These are phyloP conservation scores for Asobara japonica DNA, from an alignment of 1,140 invertebrate species.

Conservation along the genomic window DNA sequence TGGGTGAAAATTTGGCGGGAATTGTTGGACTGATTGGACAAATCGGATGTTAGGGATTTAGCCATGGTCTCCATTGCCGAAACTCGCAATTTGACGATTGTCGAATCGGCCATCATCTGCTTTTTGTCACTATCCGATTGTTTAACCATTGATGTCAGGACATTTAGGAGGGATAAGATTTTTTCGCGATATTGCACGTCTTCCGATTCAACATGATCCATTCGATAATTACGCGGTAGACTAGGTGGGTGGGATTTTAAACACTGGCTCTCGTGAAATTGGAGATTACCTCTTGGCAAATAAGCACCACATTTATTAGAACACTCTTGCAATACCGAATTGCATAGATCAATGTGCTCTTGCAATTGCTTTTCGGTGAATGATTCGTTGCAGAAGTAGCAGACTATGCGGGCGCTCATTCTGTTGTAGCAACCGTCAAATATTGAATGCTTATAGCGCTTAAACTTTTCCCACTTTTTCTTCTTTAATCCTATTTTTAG, in stretches of 20 bases:
- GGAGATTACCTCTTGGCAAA: constrained; percentile 70
- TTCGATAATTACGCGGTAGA: constrained; percentile 21
- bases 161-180: constrained; percentile 43
- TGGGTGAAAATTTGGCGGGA: background rate
- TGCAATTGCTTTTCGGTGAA: constrained; percentile 68
- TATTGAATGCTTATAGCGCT: background rate
- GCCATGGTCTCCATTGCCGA: constrained; percentile 32
- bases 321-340: constrained; percentile 75
- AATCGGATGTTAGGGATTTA: background rate
- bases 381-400: constrained; percentile 73
- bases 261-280: constrained; percentile 70
- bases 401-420: constrained; percentile 41
- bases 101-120: constrained; percentile 31
- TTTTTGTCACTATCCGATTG: constrained; percentile 45
- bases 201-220: background rate
- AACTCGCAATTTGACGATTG: constrained; percentile 36
- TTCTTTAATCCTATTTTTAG: background rate
- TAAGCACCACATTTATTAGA: constrained; percentile 74
- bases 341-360: constrained; percentile 74
- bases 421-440: constrained; percentile 4
- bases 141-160: constrained; percentile 42
- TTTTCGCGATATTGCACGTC: constrained; percentile 46
- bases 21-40: constrained; percentile 21
- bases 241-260: background rate
- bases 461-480: no score